These are phyloP conservation scores for Drosophila picticornis DNA, from an alignment of 2,888 invertebrate genomes.

Conservation along the genomic window DNA sequence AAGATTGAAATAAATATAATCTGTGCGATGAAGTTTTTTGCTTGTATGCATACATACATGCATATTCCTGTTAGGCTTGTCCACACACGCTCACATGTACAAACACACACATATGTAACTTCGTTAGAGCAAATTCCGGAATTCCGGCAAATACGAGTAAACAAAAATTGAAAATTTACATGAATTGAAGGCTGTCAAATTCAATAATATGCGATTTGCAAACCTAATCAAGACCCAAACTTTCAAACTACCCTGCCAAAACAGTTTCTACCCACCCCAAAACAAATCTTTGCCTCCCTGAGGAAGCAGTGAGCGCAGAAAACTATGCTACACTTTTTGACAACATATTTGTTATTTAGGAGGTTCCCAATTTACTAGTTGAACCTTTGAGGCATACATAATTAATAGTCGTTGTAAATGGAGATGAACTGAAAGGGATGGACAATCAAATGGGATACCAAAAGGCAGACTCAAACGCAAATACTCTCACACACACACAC, in stretches of 20 bases:
- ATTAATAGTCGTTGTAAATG: constrained; percentile 59
- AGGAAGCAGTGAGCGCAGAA: constrained; percentile 27
- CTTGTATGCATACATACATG: constrained; percentile 6
- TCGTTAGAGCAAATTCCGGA: constrained; percentile 39
- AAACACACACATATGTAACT: constrained; percentile 18
- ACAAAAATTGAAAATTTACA: constrained; percentile 56
- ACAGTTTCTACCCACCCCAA: neutral
- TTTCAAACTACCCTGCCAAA: neutral
- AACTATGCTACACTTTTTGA: constrained; percentile 54
- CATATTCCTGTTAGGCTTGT: constrained; percentile 1
- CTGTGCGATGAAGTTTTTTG: constrained; percentile 11
- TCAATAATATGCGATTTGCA: constrained; percentile 57
- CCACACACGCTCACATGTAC: constrained; percentile 1
- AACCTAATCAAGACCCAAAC: constrained; percentile 50
- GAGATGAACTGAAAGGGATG: constrained; percentile 43
- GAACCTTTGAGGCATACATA: constrained; percentile 65
- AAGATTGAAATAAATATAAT: constrained; percentile 36
- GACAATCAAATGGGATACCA: constrained; percentile 57
- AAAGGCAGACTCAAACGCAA: constrained; percentile 39
- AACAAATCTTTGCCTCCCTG: constrained; percentile 2
- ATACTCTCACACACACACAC: constrained; percentile 1
- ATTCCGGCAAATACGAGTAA: constrained; percentile 39
- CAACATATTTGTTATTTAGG: constrained; percentile 41
- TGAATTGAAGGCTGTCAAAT: constrained; percentile 56
- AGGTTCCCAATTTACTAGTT: constrained; percentile 36